Evolutionary conservation across 1,140 invertebrate genomes (phyloP).

Genomic region (Bombus consobrinus): DNA sequence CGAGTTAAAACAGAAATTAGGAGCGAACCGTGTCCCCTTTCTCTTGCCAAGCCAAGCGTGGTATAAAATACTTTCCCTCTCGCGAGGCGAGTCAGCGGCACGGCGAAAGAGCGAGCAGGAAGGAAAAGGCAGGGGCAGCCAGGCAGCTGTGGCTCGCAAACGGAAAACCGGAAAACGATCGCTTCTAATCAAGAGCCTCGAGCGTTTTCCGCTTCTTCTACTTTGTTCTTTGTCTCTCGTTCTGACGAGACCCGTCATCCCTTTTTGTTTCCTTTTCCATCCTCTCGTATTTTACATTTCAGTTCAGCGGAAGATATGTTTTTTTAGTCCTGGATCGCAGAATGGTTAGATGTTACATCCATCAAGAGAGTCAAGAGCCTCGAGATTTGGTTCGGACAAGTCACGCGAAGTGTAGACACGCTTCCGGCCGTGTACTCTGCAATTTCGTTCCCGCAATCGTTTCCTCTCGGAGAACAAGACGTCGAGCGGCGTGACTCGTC

Average conservation of each 20-base stretch:
- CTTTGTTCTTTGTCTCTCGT: constrained; percentile 56
- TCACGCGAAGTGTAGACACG: constrained; percentile 51
- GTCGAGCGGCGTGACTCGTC: no score
- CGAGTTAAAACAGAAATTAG: constrained; percentile 82
- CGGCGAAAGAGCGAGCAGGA: constrained; percentile 44
- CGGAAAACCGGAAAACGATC: constrained; percentile 81
- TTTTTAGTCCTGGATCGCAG: neutral
- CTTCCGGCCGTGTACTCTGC: constrained; percentile 47
- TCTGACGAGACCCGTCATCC: neutral
- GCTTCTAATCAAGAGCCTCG: constrained; percentile 42
- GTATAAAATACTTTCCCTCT: constrained; percentile 83
- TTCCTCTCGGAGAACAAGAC: constrained; percentile 33
- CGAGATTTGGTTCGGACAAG: constrained; percentile 23
- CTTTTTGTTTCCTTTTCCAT: constrained; percentile 16
- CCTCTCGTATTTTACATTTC: neutral
- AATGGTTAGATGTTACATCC: neutral
- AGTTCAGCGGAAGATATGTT: neutral
- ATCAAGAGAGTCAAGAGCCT: neutral
- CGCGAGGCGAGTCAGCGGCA: constrained; percentile 63
- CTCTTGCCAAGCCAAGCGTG: constrained; percentile 83
- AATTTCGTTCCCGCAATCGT: constrained; percentile 32
- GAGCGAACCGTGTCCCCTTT: constrained; percentile 83
- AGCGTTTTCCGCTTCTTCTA: constrained; percentile 37
- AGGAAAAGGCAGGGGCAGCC: constrained; percentile 35
- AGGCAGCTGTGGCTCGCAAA: constrained; percentile 54